A percentile compares a stretch with the other conserved stretches of the same genome.
These are phyloP conservation scores for Ptycholaimellus sp. DNA, from an alignment of 2,888 invertebrate genomes.

Conservation along the genomic window DNA sequence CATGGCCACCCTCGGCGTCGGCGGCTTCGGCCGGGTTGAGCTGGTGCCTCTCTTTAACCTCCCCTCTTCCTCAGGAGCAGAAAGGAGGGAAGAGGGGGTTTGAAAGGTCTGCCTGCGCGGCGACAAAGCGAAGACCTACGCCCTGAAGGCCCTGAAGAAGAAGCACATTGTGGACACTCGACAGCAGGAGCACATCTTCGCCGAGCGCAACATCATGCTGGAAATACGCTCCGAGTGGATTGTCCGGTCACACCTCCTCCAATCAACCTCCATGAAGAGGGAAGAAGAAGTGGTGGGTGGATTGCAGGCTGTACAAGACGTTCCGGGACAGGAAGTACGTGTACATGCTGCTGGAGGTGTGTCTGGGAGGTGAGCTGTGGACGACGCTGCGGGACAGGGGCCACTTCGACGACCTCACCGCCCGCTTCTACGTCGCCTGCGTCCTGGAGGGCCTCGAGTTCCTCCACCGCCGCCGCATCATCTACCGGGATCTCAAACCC, in stretches of 20 bases:
- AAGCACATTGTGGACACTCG: slow-evolving; percentile 62
- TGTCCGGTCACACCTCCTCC: slow-evolving; percentile 45
- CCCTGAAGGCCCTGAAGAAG: slow-evolving; percentile 61
- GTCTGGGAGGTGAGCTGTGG: slow-evolving; percentile 82
- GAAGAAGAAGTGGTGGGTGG: no score
- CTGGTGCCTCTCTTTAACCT: slow-evolving; percentile 12
- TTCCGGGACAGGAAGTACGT: slow-evolving; percentile 71
- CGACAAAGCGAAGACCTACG: slow-evolving; percentile 40
- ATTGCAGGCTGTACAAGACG: slow-evolving; percentile 57
- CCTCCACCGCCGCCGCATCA: slow-evolving; percentile 80
- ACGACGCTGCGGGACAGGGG: slow-evolving; percentile 58
- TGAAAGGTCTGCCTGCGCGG: slow-evolving; percentile 29
- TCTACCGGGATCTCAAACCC: slow-evolving; percentile 50
- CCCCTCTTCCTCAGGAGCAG: no score
- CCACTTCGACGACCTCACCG: slow-evolving; percentile 26
- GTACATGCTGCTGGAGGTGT: slow-evolving; percentile 79
- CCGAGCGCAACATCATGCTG: slow-evolving; percentile 57
- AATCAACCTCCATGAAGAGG: no score
- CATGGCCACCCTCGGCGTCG: slow-evolving; percentile 63
- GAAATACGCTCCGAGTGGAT: slow-evolving; percentile 51
- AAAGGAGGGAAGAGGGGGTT: no score
- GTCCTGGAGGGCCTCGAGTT: slow-evolving; percentile 95
- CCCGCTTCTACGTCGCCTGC: slow-evolving; percentile 59
- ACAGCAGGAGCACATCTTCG: slow-evolving; percentile 64
- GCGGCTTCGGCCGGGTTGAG: slow-evolving; percentile 66